These are phyloP conservation scores for Tethea ocularis DNA, from an alignment of 2,888 invertebrate species.

Conservation along the genomic window DNA sequence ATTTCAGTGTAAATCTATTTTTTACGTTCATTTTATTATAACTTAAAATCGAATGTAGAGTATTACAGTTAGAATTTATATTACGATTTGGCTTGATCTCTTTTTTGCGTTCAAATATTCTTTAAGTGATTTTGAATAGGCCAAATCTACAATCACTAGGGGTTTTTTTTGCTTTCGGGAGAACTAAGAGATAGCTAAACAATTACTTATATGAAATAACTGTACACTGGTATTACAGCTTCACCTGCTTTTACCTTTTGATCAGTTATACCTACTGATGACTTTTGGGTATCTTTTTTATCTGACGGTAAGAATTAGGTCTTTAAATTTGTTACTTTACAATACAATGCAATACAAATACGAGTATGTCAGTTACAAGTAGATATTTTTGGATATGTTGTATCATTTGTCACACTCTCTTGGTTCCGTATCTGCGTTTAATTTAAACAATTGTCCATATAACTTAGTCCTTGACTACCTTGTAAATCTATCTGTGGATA, in stretches of 20 bases:
- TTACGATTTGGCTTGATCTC: not conserved
- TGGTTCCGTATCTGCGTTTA: not conserved
- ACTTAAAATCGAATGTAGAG: not conserved
- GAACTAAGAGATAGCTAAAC: not conserved
- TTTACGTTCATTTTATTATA: not conserved
- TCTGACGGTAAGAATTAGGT: not conserved
- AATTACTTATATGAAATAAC: not conserved
- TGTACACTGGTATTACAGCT: not conserved
- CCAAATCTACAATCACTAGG: not conserved
- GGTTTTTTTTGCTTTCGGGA: not conserved
- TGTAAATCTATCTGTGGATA: constrained; percentile 20
- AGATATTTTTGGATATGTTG: no score
- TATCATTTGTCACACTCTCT: not conserved
- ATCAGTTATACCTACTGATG: not conserved
- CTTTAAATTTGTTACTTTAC: no score
- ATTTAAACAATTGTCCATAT: not conserved
- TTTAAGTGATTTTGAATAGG: not conserved
- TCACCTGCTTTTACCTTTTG: not conserved
- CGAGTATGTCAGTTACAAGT: no score
- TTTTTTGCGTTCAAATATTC: constrained; percentile 2
- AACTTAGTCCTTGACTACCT: constrained; percentile 3
- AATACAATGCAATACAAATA: no score
- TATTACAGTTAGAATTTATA: not conserved
- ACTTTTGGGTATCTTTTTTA: not conserved
- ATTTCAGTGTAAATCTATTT: constrained; percentile 3